Base-by-base conservation (phyloP, 2,797 vertebrate genomes). In the Alosa sapidissima region DNA sequence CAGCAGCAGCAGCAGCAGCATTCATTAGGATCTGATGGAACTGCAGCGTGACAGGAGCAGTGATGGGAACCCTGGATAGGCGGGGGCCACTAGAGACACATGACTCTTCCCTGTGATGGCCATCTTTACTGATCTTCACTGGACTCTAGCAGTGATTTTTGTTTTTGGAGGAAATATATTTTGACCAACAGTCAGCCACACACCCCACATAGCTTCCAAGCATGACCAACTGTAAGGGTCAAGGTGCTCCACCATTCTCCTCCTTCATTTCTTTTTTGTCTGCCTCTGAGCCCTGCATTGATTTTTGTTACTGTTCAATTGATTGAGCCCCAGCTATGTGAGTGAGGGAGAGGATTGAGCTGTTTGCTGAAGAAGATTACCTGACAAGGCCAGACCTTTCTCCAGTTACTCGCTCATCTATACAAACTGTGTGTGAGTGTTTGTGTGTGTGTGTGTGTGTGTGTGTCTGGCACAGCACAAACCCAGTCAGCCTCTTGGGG, bases 301-400 rank as follows among this genome's bases (percentile, higher is more conserved):
- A 94, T 95, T 94, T 94, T 92, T 85, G 91, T 91, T 90, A 90
- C 91, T 93, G 93, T 94, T 95, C 87, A 93, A 93, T 95, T 94
- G 90, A 93, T 90, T 94, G 94, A 94, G 92, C 94, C 89, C 85
- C 94, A 95, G 93, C 92, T 93, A 94, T 94, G 93, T 95, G 93
- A 93, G 85, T 91, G 92, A 86, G 83, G 75, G 82, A 62, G 84
- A 82, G 36, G 62, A 91, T 78, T 78, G 90, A 91, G 93, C 89
- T 89, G 87, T 89, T 89, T 92, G 90, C 90, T 88, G 86, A 91
- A 88, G 87, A 87, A 87, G 86, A 88, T 89, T 90, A 89, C 90
- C 72, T 84, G 87, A 89, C 88, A 78, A 81, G 82, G 86, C 82
- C 81, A 36, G 82, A 65, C 81, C 84, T 72, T 89, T 91, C 88